phyloP scores from a whole-genome alignment of 2,113 vertebrate species.

The Oxygymnocypris stewartii region DNA sequence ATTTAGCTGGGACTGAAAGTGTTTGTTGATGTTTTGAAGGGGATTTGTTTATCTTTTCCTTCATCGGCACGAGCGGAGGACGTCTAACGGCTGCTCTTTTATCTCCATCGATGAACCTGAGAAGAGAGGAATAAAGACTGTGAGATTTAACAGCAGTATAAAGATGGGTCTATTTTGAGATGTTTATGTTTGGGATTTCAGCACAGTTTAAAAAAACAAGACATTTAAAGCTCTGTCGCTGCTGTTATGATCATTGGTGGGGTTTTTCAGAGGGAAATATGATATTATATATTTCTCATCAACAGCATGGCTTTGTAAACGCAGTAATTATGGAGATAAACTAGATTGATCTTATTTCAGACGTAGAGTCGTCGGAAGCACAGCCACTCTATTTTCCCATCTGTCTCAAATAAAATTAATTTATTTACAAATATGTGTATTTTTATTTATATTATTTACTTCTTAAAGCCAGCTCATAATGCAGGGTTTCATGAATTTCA shows the following conservation, averaged over 20 bases:
- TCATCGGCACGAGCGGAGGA: neutral
- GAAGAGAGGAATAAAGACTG: neutral
- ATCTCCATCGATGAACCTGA: neutral
- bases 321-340: neutral
- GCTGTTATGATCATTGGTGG: neutral
- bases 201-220: constrained; percentile 13
- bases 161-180: constrained; percentile 3
- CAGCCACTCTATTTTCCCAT: neutral
- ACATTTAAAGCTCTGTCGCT: neutral
- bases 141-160: neutral
- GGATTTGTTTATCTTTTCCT: neutral
- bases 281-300: neutral
- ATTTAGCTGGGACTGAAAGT: neutral
- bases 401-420: constrained; percentile 8
- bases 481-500: no score
- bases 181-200: constrained; percentile 1
- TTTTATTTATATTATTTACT: no score
- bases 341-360: neutral
- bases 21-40: neutral
- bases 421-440: constrained; percentile 18
- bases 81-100: neutral
- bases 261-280: neutral
- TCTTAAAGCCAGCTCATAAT: neutral
- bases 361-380: neutral
- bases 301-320: neutral